A percentile compares a stretch with the other conserved stretches of the same genome.
These are phyloP conservation scores for Geotrypetes seraphini DNA, from an alignment of 2,797 vertebrate genomes.

Conservation along the genomic window DNA sequence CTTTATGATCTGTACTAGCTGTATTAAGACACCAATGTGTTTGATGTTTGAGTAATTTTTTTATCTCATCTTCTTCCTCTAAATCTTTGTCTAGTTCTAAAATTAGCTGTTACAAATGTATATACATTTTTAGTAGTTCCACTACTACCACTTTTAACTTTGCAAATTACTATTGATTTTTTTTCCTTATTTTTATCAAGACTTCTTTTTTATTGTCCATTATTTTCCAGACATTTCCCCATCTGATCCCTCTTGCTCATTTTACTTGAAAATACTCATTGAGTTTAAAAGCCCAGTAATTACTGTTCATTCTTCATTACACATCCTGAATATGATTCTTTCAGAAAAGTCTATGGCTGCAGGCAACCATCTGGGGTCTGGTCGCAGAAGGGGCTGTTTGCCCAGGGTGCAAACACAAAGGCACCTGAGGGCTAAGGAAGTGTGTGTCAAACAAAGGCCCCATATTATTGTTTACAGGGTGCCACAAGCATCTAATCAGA, in stretches of 20 bases:
- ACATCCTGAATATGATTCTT: constrained; percentile 25
- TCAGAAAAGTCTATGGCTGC: constrained; percentile 9
- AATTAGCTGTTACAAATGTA: no score
- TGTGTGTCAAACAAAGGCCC: constrained; percentile 28
- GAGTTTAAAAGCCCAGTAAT: constrained; percentile 11
- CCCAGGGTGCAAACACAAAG: constrained; percentile 19
- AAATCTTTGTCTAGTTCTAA: no score
- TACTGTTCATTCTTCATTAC: constrained; percentile 18
- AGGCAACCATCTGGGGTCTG: constrained; percentile 44
- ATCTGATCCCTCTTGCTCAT: constrained; percentile 19
- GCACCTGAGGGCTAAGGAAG: constrained; percentile 9
- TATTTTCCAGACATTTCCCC: background rate
- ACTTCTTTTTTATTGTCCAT: background rate
- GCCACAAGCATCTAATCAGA: constrained; percentile 13
- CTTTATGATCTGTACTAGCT: no score
- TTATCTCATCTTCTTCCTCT: no score
- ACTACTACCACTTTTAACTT: no score
- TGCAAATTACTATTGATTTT: no score
- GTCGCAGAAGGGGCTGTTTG: constrained; percentile 25
- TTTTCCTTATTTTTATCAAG: fast-evolving
- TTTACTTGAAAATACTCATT: constrained; percentile 16
- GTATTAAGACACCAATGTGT: no score
- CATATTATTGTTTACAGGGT: constrained; percentile 17
- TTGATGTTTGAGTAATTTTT: no score
- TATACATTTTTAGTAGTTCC: no score